A percentile compares a stretch with the other conserved stretches of the same genome.
phyloP scores from a whole-genome alignment of 2,113 vertebrate species.

The Microtus oregoni region DNA sequence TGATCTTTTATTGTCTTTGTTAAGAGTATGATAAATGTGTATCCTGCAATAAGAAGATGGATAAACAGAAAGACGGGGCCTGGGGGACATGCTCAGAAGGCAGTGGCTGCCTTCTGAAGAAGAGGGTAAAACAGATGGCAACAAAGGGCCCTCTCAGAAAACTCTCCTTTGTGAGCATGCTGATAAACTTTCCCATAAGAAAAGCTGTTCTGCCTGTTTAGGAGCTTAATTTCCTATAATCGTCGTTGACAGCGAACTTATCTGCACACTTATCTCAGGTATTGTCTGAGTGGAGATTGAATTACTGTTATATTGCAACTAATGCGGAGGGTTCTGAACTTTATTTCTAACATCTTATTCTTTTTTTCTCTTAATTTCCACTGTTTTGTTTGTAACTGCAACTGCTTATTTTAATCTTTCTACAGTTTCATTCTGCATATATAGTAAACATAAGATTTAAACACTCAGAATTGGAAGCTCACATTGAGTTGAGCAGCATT shows the following conservation, averaged over 20 bases:
- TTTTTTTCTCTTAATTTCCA: conserved; percentile 27
- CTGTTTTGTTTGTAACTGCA: conserved; percentile 76
- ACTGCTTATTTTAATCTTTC: conserved; percentile 80
- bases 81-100: conserved; percentile 74
- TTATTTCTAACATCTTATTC: conserved; percentile 74
- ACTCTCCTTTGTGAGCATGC: conserved; percentile 80
- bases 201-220: conserved; percentile 76
- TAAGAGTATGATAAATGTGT: conserved; percentile 43
- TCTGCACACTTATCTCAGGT: conserved; percentile 83
- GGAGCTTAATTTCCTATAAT: conserved; percentile 85
- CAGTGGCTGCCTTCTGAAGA: conserved; percentile 33
- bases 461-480: conserved; percentile 66
- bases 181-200: conserved; percentile 84
- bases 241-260: conserved; percentile 82
- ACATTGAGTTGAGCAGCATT: conserved; percentile 67
- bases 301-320: conserved; percentile 84
- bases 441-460: conserved; percentile 77
- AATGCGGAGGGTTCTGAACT: conserved; percentile 71
- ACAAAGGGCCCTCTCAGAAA: conserved; percentile 80
- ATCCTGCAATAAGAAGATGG: conserved; percentile 70
- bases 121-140: conserved; percentile 74
- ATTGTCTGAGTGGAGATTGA: conserved; percentile 83
- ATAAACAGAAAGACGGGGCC: conserved; percentile 50
- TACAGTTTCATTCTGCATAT: conserved; percentile 80
- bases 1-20: conserved; percentile 83